These are phyloP conservation scores for Himalopsyche anomala DNA, from an alignment of 2,888 invertebrate genomes.

Conservation along the genomic window DNA sequence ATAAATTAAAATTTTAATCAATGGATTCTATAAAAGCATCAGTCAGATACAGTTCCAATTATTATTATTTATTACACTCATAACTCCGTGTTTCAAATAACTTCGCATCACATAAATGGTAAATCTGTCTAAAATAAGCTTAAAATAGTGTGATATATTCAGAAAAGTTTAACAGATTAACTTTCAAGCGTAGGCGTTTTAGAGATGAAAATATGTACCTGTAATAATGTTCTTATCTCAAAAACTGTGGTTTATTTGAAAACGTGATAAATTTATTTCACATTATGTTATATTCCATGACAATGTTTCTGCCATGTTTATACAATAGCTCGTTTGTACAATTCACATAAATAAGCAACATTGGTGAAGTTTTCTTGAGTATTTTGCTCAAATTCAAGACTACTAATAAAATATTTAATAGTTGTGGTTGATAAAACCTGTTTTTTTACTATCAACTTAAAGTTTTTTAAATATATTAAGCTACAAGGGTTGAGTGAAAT, in stretches of 20 bases:
- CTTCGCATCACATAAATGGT: neutral
- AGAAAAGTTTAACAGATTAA: neutral
- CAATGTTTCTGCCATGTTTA: no score
- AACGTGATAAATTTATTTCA: neutral
- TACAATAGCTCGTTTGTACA: no score
- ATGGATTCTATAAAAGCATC: neutral
- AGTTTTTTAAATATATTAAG: no score
- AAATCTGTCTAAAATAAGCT: slow-evolving; percentile 4
- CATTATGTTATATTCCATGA: neutral
- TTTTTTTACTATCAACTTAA: no score
- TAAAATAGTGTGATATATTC: neutral
- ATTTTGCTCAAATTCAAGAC: no score
- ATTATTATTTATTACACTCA: neutral
- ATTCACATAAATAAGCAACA: no score
- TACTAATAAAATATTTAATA: no score
- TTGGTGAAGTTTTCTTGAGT: no score
- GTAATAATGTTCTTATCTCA: neutral
- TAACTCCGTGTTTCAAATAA: neutral
- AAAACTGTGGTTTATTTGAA: neutral
- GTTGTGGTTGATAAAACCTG: no score
- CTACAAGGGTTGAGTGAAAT: no score
- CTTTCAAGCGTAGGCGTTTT: neutral
- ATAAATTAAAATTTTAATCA: neutral
- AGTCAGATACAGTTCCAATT: neutral
- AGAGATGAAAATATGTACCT: neutral